Evolutionary conservation across 2,888 invertebrate genomes (phyloP).

Genomic region (Tricholauxania praeusta): DNA sequence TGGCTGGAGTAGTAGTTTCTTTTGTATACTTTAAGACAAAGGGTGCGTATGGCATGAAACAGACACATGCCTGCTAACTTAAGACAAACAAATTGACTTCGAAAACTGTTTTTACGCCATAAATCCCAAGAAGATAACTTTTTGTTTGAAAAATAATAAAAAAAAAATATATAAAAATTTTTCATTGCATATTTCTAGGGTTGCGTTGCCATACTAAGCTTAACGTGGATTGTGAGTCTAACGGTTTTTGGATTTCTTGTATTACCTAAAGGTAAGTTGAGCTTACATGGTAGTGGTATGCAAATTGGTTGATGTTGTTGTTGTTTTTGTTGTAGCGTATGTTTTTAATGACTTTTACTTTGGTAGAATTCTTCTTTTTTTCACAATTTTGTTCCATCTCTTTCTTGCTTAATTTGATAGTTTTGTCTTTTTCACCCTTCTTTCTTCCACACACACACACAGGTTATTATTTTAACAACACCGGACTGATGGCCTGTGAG

Average conservation of each 20-base stretch:
- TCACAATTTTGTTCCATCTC: background rate
- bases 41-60: too few relatives aligned
- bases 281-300: background rate
- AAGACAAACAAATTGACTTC: too few relatives aligned
- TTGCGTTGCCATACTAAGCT: slow-evolving; percentile 85
- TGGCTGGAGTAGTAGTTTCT: too few relatives aligned
- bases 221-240: slow-evolving; percentile 87
- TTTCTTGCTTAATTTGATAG: background rate
- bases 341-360: background rate
- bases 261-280: slow-evolving; percentile 76
- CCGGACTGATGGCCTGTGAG: slow-evolving; percentile 88
- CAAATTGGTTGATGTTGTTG: background rate
- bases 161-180: too few relatives aligned
- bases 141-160: too few relatives aligned
- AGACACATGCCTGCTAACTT: too few relatives aligned
- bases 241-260: slow-evolving; percentile 86
- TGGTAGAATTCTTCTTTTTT: background rate
- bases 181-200: slow-evolving; percentile 71
- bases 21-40: too few relatives aligned
- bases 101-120: too few relatives aligned
- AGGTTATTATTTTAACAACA: slow-evolving; percentile 89
- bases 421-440: slow-evolving; percentile 3
- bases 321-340: background rate
- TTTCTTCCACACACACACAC: background rate
- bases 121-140: too few relatives aligned